A percentile compares a stretch with the other conserved stretches of the same genome.
phyloP scores from a whole-genome alignment of 2,113 vertebrate species.

The Scortum barcoo region DNA sequence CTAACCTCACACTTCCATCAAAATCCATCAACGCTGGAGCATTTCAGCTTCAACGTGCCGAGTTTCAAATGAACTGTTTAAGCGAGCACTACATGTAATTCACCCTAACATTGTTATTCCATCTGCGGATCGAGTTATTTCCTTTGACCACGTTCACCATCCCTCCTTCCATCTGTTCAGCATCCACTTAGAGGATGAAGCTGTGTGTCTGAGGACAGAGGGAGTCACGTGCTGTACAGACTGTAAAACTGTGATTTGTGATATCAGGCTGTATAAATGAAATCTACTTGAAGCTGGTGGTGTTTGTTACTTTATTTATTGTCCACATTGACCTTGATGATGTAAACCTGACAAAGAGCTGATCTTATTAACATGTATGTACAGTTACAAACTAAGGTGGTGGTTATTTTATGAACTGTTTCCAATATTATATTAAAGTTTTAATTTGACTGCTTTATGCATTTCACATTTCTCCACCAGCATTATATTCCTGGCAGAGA shows the following conservation, averaged over 20 bases:
- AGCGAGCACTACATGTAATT: conserved; percentile 36
- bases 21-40: conserved; percentile 38
- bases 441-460: neutral
- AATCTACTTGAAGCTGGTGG: neutral
- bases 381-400: neutral
- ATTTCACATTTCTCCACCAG: conserved; percentile 3
- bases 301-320: neutral
- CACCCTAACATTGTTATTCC: conserved; percentile 24
- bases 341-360: neutral
- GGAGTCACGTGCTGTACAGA: no score
- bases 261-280: no score
- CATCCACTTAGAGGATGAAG: conserved; percentile 3
- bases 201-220: no score
- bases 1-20: conserved; percentile 45
- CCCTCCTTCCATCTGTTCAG: conserved; percentile 7
- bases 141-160: neutral
- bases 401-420: neutral
- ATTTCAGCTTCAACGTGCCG: conserved; percentile 17
- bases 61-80: conserved; percentile 30
- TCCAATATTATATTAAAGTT: neutral
- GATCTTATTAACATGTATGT: no score
- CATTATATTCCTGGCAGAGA: neutral
- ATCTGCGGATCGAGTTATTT: conserved; percentile 19
- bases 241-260: no score
- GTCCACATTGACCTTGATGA: neutral